Evolutionary conservation across 2,888 invertebrate species (phyloP).

Genomic region (Cephus rjabovi): DNA sequence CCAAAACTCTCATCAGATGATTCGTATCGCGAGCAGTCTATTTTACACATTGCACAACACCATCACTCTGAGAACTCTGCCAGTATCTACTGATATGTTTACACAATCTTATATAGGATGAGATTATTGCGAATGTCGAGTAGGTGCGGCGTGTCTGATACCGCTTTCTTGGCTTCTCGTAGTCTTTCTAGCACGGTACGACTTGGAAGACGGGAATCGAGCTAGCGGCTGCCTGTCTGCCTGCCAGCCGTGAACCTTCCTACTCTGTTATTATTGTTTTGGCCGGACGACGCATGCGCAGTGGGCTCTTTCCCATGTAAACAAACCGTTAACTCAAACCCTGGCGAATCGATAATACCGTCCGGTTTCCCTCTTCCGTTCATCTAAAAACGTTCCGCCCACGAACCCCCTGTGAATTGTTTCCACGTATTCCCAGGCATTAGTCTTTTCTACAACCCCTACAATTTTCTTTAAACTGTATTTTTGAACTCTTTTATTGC

Average conservation of each 20-base stretch:
- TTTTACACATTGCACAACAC: slow-evolving; percentile 19
- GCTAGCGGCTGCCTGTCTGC: slow-evolving; percentile 29
- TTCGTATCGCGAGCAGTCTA: slow-evolving; percentile 15
- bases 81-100: background rate
- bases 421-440: background rate
- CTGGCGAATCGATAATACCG: slow-evolving; percentile 61
- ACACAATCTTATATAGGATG: background rate
- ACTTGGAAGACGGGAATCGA: slow-evolving; percentile 22
- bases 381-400: background rate
- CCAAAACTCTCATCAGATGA: slow-evolving; percentile 1
- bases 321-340: slow-evolving; percentile 64
- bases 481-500: background rate
- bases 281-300: slow-evolving; percentile 61
- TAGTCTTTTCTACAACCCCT: background rate
- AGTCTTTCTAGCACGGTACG: background rate
- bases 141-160: background rate
- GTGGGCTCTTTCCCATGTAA: slow-evolving; percentile 54
- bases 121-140: background rate
- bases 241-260: slow-evolving; percentile 52
- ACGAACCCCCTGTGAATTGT: slow-evolving; percentile 1
- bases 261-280: slow-evolving; percentile 65
- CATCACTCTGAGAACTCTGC: background rate
- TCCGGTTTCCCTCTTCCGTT: slow-evolving; percentile 15
- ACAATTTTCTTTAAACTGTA: background rate
- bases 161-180: background rate